Evolutionary conservation across 2,888 invertebrate genomes (phyloP), one percentile per base, ranked within the genome.

Genomic region (Clistopyga incitator): DNA sequence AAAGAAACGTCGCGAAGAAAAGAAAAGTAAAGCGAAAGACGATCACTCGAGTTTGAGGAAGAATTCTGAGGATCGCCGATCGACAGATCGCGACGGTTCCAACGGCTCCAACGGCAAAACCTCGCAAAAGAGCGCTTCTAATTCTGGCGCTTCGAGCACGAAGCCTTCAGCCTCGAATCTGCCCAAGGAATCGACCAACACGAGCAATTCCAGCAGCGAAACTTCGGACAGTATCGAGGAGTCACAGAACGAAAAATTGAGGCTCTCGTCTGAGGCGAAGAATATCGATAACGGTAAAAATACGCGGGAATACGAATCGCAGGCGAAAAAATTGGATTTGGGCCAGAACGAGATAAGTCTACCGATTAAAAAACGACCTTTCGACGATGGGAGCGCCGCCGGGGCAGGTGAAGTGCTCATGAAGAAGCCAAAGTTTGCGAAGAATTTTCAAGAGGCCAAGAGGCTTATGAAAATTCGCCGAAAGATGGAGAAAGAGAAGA

Each of bases 81-180:
- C 97, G 0, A 96, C 97, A 0, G 97, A 97, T 87, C 94, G 96
- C 84, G 97, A 97, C 93, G 97, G 97, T 0, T 97, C 97, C 87
- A 97, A 97, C 90, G 97, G 96, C 50, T 93, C 94, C 47, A 93
- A 94, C 25, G 94, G 94, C 50, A 92, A 92, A 84, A 92, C 93
- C 65, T 93, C 92, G 20, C 92, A 92, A 20, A 89, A 93, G 84
- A 94, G 95, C 91, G 88, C 92, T 80, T 92, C 91, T 70, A 93
- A 93, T 89, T 94, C 94, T 0, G 94, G 94, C 88, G 93, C 94
- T n/a, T 94, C 86, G 11, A 94, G 88, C 59, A 85, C 89, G 3
- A 88, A 85, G 47, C 90, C 79, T 78, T 34, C 94, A 71, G 93
- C 92, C 56, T 94, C 95, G 38, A 94, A 93, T 59, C 93, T 94